Conservation (phyloP, 2,888 invertebrate species). For the Exephanes ischioxanthus region DNA sequence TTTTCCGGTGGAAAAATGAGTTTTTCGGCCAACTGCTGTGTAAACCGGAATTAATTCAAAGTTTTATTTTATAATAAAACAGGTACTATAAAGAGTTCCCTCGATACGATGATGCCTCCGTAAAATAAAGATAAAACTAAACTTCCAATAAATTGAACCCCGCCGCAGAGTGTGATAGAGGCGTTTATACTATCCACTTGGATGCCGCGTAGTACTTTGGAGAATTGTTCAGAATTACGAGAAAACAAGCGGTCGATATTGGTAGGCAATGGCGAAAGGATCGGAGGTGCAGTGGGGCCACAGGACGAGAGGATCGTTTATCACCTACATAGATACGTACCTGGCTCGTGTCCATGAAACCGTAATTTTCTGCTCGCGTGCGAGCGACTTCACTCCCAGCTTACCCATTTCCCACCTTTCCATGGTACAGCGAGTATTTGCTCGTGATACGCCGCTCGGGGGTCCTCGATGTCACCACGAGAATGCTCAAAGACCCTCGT, state of each 20-base stretch:
- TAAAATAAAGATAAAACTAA: not conserved
- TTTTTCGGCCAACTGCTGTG: no score
- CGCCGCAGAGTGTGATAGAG: not conserved
- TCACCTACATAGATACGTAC: slow-evolving; percentile 59
- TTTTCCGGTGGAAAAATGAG: no score
- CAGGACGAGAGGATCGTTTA: slow-evolving; percentile 55
- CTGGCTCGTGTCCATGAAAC: slow-evolving; percentile 65
- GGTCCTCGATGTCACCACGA: slow-evolving; percentile 55
- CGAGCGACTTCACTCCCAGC: slow-evolving; percentile 45
- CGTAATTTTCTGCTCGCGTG: slow-evolving; percentile 66
- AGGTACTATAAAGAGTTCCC: not conserved
- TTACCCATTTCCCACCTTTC: slow-evolving; percentile 45
- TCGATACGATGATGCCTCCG: not conserved
- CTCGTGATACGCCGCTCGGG: slow-evolving; percentile 42
- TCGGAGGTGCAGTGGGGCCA: slow-evolving; percentile 9
- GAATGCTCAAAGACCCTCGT: slow-evolving; percentile 57
- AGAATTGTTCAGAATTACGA: slow-evolving; percentile 32
- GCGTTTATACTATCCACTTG: slow-evolving; percentile 21
- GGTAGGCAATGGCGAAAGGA: slow-evolving; percentile 12
- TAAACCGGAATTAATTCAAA: not conserved
- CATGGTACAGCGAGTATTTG: slow-evolving; percentile 33
- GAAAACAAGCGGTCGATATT: slow-evolving; percentile 37
- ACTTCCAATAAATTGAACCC: slow-evolving; percentile 13
- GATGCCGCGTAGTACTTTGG: slow-evolving; percentile 19
- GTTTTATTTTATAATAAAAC: not conserved